Base-by-base conservation (phyloP, 2,113 vertebrate species). In the Nesogale talazaci region DNA sequence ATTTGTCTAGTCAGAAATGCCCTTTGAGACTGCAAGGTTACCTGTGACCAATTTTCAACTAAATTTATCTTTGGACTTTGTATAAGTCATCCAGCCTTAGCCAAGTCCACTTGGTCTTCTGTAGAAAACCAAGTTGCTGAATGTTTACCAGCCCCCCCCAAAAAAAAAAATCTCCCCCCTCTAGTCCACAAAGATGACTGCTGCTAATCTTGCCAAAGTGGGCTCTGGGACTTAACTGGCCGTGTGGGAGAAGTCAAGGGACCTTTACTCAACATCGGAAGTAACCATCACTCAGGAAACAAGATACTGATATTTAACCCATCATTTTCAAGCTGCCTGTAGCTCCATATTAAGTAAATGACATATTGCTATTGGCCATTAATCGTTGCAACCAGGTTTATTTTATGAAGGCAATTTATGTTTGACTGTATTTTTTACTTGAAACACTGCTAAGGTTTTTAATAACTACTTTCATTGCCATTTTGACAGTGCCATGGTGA, bases 51-150 rank as follows among this genome's bases (percentile, higher is more conserved):
- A 88, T 95, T 95, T 94, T 91, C 91, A 97, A 97, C 93, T 96
- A 96, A 96, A 97, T 97, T 96, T 97, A 94, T 96, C 97, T 97
- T 94, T 94, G 95, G 94, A 96, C 94, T 95, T 95, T 96, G 85
- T 88, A 91, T 89, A 92, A 93, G 92, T 93, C 84, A 94, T 91
- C 84, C 91, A 94, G 94, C 78, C 88, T 90, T 92, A 88, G 94
- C 97, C 94, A 91, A 93, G 91, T 78, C 80, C 86, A 88, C 87
- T 93, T 81, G 87, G 72, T 88, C 74, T 92, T 93, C 95, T 86
- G 6, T 83, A 80, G 46, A 4, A 91, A 72, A 80, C 83, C 84
- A 95, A 83, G 91, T 93, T 88, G 90, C 65, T 90, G 76, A 94
- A 88, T 93, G 31, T 46, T 95, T 83, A 96, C 94, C 94, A 9